phyloP scores from a whole-genome alignment of 37 sponge, comb jelly and placozoan genomes.

The Chondrilla cf. caribensis region DNA sequence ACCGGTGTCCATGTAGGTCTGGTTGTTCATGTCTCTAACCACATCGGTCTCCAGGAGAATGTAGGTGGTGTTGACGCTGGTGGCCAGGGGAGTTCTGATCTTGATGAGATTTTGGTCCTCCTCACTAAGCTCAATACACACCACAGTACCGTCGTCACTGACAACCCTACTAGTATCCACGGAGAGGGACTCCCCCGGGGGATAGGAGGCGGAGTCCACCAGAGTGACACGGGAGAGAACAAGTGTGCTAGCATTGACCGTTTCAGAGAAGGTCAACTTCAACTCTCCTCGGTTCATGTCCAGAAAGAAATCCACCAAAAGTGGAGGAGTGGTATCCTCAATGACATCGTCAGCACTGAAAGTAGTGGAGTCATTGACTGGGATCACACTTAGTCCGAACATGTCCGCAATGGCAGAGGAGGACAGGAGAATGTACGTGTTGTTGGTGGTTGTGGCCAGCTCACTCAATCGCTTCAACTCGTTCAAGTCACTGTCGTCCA shows the following conservation, averaged over 20 bases:
- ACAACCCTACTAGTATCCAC: constrained; percentile 27
- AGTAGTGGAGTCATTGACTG: constrained; percentile 16
- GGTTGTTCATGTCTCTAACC: constrained; percentile 75
- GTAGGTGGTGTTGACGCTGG: constrained; percentile 33
- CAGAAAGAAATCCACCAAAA: constrained; percentile 52
- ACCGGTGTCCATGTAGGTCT: constrained; percentile 27
- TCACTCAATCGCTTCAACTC: constrained; percentile 69
- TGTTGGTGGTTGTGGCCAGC: constrained; percentile 42
- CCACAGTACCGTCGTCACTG: constrained; percentile 32
- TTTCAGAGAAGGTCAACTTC: constrained; percentile 77
- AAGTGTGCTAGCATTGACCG: constrained; percentile 72
- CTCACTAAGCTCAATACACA: constrained; percentile 47
- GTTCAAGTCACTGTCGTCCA: constrained; percentile 70
- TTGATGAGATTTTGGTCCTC: constrained; percentile 77
- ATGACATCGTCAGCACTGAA: constrained; percentile 20
- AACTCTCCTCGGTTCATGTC: constrained; percentile 75
- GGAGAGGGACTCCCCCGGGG: constrained; percentile 22
- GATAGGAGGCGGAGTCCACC: constrained; percentile 28
- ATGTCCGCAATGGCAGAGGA: constrained; percentile 59
- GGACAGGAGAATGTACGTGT: constrained; percentile 71
- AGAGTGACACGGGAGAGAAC: constrained; percentile 38
- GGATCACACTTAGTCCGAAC: constrained; percentile 50
- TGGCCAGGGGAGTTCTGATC: constrained; percentile 53
- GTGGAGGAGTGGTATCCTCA: constrained; percentile 62
- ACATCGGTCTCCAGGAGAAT: constrained; percentile 32